Evolutionary conservation across 2,113 vertebrate genomes (phyloP).

Genomic region (Cheilinus undulatus): DNA sequence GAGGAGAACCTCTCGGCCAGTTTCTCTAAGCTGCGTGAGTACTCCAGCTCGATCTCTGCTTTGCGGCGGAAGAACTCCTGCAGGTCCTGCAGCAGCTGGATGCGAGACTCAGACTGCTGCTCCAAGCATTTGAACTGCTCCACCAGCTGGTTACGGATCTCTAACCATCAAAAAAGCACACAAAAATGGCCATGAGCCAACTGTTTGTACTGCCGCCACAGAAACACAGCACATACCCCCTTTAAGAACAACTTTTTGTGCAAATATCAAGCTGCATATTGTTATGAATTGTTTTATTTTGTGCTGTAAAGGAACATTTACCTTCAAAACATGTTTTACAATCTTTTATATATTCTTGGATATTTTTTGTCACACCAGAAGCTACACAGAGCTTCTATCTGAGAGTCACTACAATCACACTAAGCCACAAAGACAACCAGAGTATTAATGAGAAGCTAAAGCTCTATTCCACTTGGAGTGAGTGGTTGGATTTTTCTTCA

Average conservation of each 20-base stretch:
- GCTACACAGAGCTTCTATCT: neutral
- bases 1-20: constrained; percentile 97
- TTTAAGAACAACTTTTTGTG: no score
- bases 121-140: constrained; percentile 99
- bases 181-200: constrained; percentile 25
- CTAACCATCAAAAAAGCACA: constrained; percentile 76
- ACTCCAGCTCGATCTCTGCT: constrained; percentile 96
- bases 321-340: neutral
- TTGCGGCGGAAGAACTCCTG: constrained; percentile 99
- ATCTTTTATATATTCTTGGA: neutral
- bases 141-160: constrained; percentile 97
- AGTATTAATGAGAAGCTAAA: constrained; percentile 43
- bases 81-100: constrained; percentile 98
- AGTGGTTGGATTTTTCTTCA: constrained; percentile 44
- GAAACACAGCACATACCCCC: neutral
- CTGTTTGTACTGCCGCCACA: constrained; percentile 12
- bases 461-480: constrained; percentile 12
- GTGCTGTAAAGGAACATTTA: neutral
- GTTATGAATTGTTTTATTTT: neutral
- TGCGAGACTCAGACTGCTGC: constrained; percentile 96
- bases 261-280: neutral
- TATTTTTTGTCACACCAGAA: neutral
- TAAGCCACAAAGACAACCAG: constrained; percentile 9
- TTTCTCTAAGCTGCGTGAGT: constrained; percentile 97
- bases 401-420: neutral